phyloP scores from a whole-genome alignment of 23 tunicate genomes.

The Ciona savignyi region DNA sequence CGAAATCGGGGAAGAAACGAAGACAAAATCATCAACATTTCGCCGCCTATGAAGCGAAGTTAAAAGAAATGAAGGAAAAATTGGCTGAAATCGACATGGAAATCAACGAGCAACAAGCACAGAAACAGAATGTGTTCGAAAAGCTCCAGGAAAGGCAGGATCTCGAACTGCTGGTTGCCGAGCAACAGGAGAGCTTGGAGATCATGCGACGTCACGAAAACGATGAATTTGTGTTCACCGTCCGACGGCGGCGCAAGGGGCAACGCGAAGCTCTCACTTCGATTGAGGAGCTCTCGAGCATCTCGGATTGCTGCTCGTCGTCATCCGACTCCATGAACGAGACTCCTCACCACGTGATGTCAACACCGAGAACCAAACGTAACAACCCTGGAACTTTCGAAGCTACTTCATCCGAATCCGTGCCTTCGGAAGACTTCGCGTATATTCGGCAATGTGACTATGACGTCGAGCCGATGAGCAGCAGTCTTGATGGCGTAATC shows the following conservation, averaged over 20 bases:
- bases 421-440: conserved; percentile 13
- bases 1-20: conserved; percentile 73
- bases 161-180: conserved; percentile 52
- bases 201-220: conserved; percentile 11
- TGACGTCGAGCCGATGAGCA: background rate
- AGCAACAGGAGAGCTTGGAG: conserved; percentile 53
- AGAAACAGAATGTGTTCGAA: conserved; percentile 46
- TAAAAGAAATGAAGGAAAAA: conserved; percentile 45
- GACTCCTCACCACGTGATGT: conserved; percentile 12
- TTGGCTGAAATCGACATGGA: conserved; percentile 47
- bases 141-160: conserved; percentile 66
- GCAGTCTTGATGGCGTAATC: conserved; percentile 11
- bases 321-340: conserved; percentile 48
- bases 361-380: conserved; percentile 23
- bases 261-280: conserved; percentile 40
- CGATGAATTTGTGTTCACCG: background rate
- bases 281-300: conserved; percentile 53
- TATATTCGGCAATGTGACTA: background rate
- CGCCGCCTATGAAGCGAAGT: conserved; percentile 68
- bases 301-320: conserved; percentile 50
- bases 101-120: conserved; percentile 47
- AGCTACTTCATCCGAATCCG: background rate
- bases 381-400: conserved; percentile 14
- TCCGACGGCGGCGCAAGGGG: conserved; percentile 17
- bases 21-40: conserved; percentile 72